Evolutionary conservation across 1,140 invertebrate genomes (phyloP), one percentile per base, ranked within the genome.

Genomic region (Penaeus chinensis): DNA sequence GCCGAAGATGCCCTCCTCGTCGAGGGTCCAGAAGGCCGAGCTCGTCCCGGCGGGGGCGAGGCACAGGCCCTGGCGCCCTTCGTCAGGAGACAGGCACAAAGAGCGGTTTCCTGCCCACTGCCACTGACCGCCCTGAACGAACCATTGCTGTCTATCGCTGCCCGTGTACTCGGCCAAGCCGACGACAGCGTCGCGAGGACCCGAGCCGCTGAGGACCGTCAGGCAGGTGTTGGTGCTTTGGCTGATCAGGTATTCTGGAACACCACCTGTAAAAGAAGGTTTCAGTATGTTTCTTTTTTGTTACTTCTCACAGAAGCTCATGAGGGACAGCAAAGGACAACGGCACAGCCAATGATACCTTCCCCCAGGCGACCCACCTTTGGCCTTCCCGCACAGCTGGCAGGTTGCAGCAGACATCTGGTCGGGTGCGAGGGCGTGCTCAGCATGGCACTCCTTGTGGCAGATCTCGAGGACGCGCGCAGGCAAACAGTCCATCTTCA

Each of bases 221-320:
- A 85, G 61, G 83, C 83, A 85, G 19, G 83, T 77, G 60, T 77
- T 54, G 37, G 71, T 85, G 32, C 74, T 85, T 62, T 85, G 83
- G 61, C 27, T 85, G 47, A 78, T 62, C 5, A 85, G 37, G 27
- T 78, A 85, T 10, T 78, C 71, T 7, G 74, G 71, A 19, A 60
- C 32, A n/a, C 37, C 65, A 13, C 16, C 54, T 54, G 54, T 54
- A 54, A 16, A 54, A 54, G 10, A 54, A 13, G 16, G 16, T 19
- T 37, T 37, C 74, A 60, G 37, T 78, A 74, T 74, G n/a, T 74
- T 74, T 32, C 19, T 54, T 79, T 79, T 3, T 79, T 24, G 24
- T 27, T 42, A 79, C 16, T 60, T 47, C 47, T 47, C 47, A 3
- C 54, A 60, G 16, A 37, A 5, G 4, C 61, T 24, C 16, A 47